Base-by-base conservation (phyloP, 2,888 invertebrate genomes). In the Tipula lateralis region DNA sequence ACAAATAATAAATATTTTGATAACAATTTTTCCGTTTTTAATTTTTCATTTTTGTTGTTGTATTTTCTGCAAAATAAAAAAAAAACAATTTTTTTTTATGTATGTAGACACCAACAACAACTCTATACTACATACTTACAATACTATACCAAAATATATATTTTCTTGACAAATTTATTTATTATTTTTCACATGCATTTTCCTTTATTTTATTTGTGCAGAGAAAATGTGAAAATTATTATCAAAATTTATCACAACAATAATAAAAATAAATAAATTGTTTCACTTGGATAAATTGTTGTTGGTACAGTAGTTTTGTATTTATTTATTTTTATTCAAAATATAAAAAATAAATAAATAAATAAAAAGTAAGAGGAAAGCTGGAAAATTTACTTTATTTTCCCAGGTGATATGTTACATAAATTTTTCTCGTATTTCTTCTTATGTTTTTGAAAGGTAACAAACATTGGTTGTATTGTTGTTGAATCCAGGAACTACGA, bases 131-230 rank as follows among this genome's bases (percentile, higher is more conserved):
- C 4, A 66, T 9, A 66, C 66, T 24, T 3, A 66, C 66, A 66
- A 24, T 66, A 7, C 0, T n/a, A n/a, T 24, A 66, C 66, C 2
- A 24, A 66, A 66, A 66, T n/a, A 24, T 66, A 66, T 66, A 66
- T 66, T 66, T 66, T 66, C 66, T 66, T 66, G 66, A 66, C 66
- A 66, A 66, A 66, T 66, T 66, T 66, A 66, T 66, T 66, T 66
- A 66, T 66, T 66, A 66, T 66, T 66, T 66, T 66, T 66, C 66
- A 66, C 66, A 66, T 66, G 66, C 66, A 66, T 24, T 66, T 66
- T 66, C 66, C 66, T 24, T 66, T 66, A 1, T 66, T 44, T 44
- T 16, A 44, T 44, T 66, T 24, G 19, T 66, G 7, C 3, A 24
- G 50, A 50, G 66, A 66, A 66, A 66, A 66, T 66, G 66, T 66